Base-by-base conservation (phyloP, 2,113 vertebrate genomes). In the Serranochromis macrocephalus region DNA sequence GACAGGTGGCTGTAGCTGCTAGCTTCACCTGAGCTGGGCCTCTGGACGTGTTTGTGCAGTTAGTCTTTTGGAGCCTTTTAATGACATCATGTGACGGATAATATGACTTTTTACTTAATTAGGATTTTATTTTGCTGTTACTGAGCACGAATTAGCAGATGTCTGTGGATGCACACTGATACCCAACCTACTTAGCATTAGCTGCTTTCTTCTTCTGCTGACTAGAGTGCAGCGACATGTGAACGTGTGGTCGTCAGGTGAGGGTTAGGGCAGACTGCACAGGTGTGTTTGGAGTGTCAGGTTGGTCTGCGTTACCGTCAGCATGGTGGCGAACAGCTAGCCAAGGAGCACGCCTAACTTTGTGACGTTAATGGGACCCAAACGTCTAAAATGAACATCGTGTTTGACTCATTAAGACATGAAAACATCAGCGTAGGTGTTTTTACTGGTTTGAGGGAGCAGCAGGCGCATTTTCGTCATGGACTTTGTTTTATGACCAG, bases 381-480 rank as follows among this genome's bases (percentile, higher is more conserved):
- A 10, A 45, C 1, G 2, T 26, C 7, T 45, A 0, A 73, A 45
- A 1, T 17, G 21, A 73, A 73, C 38, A 0, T 17, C 1, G 17
- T 2, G 4, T 66, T 21, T 45, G 38, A 26, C 24, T 73, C 21
- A 7, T 10, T 0, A 16, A 24, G 36, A 4, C 0, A 5, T 17
- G 66, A 73, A 24, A 45, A 9, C 68, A 45, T 73, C n/a, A 73
- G 1, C 13, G 14, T 24, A 0, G n/a, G 13, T 42, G 38, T 45
- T 45, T 73, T 13, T 38, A 6, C 40, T 10, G 8, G 6, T 10
- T 26, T 29, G 38, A 45, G 5, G 13, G 6, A 73, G 40, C 68
- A 73, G 38, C 8, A 17, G 21, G 12, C 0, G 2, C 38, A 9
- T 73, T 45, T 73, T 45, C 1, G 7, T 2, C 36, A 68, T 13